Evolutionary conservation across 2,888 invertebrate species (phyloP).

Genomic region (Rhagium mordax): DNA sequence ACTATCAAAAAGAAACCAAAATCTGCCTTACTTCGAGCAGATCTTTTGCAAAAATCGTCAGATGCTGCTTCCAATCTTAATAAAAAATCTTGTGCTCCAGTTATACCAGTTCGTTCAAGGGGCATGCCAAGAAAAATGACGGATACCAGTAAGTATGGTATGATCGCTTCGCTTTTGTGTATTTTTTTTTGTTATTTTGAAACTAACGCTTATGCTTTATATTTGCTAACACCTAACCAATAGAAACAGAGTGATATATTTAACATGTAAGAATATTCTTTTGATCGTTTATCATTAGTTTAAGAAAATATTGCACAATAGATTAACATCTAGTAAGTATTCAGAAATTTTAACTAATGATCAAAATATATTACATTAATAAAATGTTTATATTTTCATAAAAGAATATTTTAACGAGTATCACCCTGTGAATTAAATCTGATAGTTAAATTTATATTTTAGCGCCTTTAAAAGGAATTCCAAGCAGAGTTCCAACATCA

Average conservation of each 20-base stretch:
- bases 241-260: too few relatives aligned
- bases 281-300: too few relatives aligned
- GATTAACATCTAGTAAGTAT: too few relatives aligned
- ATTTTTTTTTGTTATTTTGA: not conserved
- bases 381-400: not conserved
- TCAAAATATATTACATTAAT: too few relatives aligned
- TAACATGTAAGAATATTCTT: too few relatives aligned
- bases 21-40: constrained; percentile 90
- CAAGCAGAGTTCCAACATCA: constrained; percentile 82
- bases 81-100: constrained; percentile 90
- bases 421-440: not conserved
- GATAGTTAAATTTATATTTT: constrained; percentile 49
- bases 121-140: constrained; percentile 98
- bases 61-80: constrained; percentile 92
- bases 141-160: constrained; percentile 82
- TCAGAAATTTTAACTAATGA: too few relatives aligned
- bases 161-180: constrained; percentile 26
- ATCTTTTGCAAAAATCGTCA: constrained; percentile 91
- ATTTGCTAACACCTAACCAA: too few relatives aligned
- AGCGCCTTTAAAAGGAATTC: constrained; percentile 95
- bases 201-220: constrained; percentile 31
- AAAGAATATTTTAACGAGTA: not conserved
- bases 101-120: constrained; percentile 88
- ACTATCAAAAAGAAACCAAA: constrained; percentile 95
- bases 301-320: too few relatives aligned